These are phyloP conservation scores for Sylvilagus floridanus DNA, from an alignment of 2,797 vertebrate genomes.

Conservation along the genomic window DNA sequence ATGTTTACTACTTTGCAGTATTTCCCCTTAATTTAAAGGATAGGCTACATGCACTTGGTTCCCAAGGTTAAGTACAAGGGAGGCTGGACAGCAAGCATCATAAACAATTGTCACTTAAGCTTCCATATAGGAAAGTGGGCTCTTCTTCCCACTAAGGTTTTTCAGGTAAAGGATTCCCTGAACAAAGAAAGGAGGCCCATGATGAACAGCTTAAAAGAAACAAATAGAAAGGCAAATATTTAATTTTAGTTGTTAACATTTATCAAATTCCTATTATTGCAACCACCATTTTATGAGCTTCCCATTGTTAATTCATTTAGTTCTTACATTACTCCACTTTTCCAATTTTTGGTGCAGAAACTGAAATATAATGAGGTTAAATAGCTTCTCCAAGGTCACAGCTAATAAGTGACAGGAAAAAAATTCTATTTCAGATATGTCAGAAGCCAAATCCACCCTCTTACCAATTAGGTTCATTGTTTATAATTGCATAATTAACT, in stretches of 20 bases:
- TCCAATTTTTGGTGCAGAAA: background rate
- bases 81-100: background rate
- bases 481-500: constrained; percentile 60
- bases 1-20: background rate
- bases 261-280: background rate
- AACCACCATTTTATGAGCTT: background rate
- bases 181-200: background rate
- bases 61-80: background rate
- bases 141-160: background rate
- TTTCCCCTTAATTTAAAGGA: background rate
- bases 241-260: constrained; percentile 21
- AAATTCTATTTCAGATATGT: background rate
- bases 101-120: background rate
- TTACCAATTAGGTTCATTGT: background rate
- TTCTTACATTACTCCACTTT: constrained; percentile 10
- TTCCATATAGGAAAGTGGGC: background rate
- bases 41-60: background rate
- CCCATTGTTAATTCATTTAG: constrained; percentile 37
- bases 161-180: background rate
- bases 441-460: background rate
- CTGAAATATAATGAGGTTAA: constrained; percentile 44
- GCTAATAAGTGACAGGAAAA: constrained; percentile 36
- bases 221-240: constrained; percentile 1
- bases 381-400: constrained; percentile 38
- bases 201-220: background rate